Evolutionary conservation across 2,113 vertebrate species (phyloP).

Genomic region (Carassius auratus): DNA sequence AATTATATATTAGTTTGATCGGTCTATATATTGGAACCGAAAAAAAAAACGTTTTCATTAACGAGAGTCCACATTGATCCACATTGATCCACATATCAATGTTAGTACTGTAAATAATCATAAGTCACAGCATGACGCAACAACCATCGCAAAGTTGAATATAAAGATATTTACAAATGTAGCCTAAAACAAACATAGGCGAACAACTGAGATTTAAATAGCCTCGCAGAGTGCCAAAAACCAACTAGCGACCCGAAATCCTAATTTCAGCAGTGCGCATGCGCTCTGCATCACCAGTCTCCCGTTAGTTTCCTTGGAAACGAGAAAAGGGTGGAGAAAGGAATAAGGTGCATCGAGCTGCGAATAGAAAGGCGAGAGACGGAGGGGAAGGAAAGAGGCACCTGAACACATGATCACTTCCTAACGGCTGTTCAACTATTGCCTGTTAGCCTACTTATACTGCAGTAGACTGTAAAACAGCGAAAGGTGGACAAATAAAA

Average conservation of each 20-base stretch:
- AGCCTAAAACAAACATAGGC: neutral
- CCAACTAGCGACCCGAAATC: neutral
- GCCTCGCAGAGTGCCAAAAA: neutral
- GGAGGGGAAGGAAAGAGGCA: slow-evolving; percentile 62
- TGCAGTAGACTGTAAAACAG: neutral
- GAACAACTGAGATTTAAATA: neutral
- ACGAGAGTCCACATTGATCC: neutral
- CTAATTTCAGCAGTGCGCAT: slow-evolving; percentile 52
- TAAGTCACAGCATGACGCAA: neutral
- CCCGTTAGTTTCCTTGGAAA: slow-evolving; percentile 73
- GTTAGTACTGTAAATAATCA: neutral
- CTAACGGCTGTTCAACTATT: slow-evolving; percentile 55
- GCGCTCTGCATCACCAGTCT: slow-evolving; percentile 77
- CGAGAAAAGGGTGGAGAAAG: slow-evolving; percentile 56
- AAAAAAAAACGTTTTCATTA: neutral
- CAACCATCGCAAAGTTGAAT: neutral
- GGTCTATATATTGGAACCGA: neutral
- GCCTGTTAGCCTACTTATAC: slow-evolving; percentile 13
- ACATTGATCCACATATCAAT: neutral
- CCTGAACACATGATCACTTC: slow-evolving; percentile 58
- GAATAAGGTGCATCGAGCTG: slow-evolving; percentile 43
- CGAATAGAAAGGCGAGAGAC: slow-evolving; percentile 40
- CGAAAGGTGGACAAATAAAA: neutral
- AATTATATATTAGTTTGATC: neutral
- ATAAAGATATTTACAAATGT: neutral